Evolutionary conservation across 2,113 vertebrate species (phyloP).

Genomic region (Psilopsiagon aurifrons): DNA sequence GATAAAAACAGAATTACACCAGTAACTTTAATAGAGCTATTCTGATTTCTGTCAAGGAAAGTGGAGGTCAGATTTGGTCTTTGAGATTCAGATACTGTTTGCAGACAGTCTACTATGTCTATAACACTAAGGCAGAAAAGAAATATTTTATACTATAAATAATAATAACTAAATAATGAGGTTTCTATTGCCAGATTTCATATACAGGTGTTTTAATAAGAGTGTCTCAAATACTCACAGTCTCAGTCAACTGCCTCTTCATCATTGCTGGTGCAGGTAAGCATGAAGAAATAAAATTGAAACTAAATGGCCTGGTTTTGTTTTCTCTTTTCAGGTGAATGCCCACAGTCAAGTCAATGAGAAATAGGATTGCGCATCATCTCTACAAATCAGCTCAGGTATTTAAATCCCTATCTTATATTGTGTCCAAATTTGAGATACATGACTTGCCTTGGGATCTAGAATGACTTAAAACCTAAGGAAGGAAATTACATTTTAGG

Average conservation of each 20-base stretch:
- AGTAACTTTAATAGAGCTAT: not conserved
- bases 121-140: not conserved
- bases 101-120: not conserved
- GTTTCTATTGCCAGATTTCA: not conserved
- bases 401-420: not conserved
- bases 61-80: not conserved
- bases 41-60: not conserved
- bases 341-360: not conserved
- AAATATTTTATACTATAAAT: not conserved
- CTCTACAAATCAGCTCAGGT: not conserved
- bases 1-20: not conserved
- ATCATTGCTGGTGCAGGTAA: not conserved
- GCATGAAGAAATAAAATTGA: not conserved
- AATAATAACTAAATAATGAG: not conserved
- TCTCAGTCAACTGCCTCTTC: not conserved
- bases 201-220: not conserved
- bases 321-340: not conserved
- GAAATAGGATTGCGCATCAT: not conserved
- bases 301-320: not conserved
- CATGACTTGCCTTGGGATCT: not conserved
- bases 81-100: not conserved
- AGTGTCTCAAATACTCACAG: not conserved
- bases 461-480: not conserved
- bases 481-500: not conserved
- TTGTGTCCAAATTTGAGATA: not conserved